Base-by-base conservation (phyloP, 2,113 vertebrate species). In the Pomatorhinus ruficollis region DNA sequence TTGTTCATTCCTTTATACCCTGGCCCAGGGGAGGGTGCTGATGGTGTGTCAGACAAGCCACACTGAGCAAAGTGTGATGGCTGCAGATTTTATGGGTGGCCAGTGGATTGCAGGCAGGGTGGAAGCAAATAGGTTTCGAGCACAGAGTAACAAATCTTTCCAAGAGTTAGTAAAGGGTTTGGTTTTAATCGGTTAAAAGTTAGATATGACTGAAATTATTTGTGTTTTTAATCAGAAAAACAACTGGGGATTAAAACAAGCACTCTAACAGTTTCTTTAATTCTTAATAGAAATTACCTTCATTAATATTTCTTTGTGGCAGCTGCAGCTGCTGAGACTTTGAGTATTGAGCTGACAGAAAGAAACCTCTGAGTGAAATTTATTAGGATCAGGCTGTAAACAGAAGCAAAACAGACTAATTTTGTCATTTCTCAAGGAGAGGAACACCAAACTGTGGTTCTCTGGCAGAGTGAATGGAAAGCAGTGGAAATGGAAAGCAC, bases 11-110 rank as follows among this genome's bases (percentile, higher is more conserved):
- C 50, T 71, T 94, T 72, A 63, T 86, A 89, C 81, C 61, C 82
- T 85, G 5, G 94, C 89, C 79, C 96, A 72, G 89, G 93, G 90
- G 92, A 95, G 93, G 85, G 88, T 72, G 56, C 50, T 83, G 87
- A 33, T 59, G n/a, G 54, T 22, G 50, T 42, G 40, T 69, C 83
- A 96, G 95, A 95, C 96, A 96, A 78, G 17, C 94, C 59, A 16
- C 68, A 75, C 37, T 33, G 72, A 97, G 80, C 52, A 85, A 83
- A 95, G 89, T 90, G 96, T 86, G 95, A 95, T 85, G 96, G 37
- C 74, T 70, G 69, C 53, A 59, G 54, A 40, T 70, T 90, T 64
- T 53, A 47, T 56, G 54, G 45, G 23, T 13, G 3, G 44, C 0
- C 1, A 66, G 37, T 39, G 44, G 65, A 59, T 9, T 75, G 49